A percentile compares a stretch with the other conserved stretches of the same genome.
phyloP scores from a whole-genome alignment of 2,888 invertebrate genomes.

The Xanthorhoe designata region DNA sequence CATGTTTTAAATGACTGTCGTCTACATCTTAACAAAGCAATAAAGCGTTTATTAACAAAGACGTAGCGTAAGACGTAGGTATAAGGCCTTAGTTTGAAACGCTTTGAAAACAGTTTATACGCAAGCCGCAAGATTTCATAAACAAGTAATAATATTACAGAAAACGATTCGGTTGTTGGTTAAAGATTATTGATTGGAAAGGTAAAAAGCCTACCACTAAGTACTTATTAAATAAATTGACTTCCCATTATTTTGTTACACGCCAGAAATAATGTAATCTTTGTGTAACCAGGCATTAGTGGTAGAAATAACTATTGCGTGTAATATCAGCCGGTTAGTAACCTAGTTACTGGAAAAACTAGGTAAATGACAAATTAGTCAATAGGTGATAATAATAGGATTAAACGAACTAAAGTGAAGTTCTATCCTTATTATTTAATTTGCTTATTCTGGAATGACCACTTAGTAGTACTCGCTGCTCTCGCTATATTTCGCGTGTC shows the following conservation, averaged over 20 bases:
- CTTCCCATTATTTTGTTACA: slow-evolving; percentile 20
- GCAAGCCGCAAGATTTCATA: not conserved
- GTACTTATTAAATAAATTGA: slow-evolving; percentile 14
- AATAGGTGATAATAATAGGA: slow-evolving; percentile 20
- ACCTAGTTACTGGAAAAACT: slow-evolving; percentile 26
- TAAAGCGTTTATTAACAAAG: too few species aligned
- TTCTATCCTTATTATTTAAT: too few species aligned
- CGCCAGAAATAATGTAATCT: slow-evolving; percentile 18
- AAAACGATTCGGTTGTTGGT: slow-evolving; percentile 6
- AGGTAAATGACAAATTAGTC: slow-evolving; percentile 15
- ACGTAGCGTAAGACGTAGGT: too few species aligned
- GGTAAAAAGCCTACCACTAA: slow-evolving; percentile 4
- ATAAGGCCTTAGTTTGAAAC: too few species aligned
- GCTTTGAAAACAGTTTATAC: not conserved
- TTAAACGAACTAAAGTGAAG: too few species aligned
- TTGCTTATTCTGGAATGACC: too few species aligned
- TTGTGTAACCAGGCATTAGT: slow-evolving; percentile 20
- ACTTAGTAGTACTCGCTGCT: too few species aligned
- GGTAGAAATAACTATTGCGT: slow-evolving; percentile 17
- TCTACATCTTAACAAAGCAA: too few species aligned
- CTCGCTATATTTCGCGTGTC: too few species aligned
- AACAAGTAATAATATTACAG: not conserved
- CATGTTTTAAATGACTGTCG: too few species aligned
- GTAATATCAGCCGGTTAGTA: slow-evolving; percentile 12
- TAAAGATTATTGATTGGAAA: not conserved